phyloP scores from a whole-genome alignment of 2,888 invertebrate species.

The Napeogenes sylphis region DNA sequence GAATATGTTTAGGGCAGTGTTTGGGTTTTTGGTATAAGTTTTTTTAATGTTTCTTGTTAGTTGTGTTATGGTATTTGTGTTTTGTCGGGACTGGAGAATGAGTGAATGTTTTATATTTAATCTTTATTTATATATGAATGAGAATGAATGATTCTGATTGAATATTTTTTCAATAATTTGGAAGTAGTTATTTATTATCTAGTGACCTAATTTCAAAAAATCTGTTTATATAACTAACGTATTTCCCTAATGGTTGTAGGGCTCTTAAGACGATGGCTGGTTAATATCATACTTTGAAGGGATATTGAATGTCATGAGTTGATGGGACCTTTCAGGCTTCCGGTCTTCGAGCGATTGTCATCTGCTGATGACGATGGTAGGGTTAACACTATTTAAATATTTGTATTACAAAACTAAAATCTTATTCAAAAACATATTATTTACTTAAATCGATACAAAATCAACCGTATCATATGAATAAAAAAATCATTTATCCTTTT shows the following conservation, averaged over 20 bases:
- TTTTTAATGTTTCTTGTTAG: background rate
- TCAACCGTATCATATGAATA: background rate
- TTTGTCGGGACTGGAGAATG: background rate
- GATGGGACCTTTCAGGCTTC: conserved; percentile 48
- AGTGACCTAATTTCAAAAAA: background rate
- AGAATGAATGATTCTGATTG: no score
- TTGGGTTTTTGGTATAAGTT: background rate
- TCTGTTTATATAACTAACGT: background rate
- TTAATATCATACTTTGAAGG: conserved; percentile 41
- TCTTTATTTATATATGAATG: no score
- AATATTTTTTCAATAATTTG: no score
- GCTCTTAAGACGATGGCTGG: conserved; percentile 9
- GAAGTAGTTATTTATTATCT: no score
- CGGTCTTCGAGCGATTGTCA: conserved; percentile 72
- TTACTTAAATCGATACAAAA: background rate
- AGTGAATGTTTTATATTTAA: no score
- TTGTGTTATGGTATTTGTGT: background rate
- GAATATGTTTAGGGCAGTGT: conserved; percentile 37
- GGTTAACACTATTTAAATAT: conserved; percentile 39
- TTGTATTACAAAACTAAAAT: background rate
- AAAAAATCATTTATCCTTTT: background rate
- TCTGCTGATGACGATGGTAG: conserved; percentile 59
- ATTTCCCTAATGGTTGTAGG: background rate
- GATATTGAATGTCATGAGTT: conserved; percentile 65
- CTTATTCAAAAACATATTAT: background rate